Conservation (phyloP, 35 echinoderm and acorn worm genomes). For the Ophiothrix spiculata region DNA sequence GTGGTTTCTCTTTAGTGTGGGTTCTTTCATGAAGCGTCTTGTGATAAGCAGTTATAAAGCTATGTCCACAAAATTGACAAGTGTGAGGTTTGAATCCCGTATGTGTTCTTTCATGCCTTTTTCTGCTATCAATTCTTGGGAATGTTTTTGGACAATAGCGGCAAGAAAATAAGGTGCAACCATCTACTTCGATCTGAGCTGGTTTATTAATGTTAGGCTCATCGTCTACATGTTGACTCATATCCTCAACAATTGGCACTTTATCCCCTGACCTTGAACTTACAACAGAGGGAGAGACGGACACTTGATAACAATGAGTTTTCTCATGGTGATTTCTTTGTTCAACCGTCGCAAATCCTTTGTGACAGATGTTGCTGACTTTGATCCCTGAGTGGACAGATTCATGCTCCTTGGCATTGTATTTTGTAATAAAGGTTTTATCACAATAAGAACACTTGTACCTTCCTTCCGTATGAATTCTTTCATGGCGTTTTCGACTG, state of each 20-base stretch:
- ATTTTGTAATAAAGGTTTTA: not conserved
- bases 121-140: not conserved
- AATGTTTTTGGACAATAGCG: not conserved
- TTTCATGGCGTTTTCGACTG: no score
- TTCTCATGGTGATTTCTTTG: conserved; percentile 1
- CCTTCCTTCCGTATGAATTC: not conserved
- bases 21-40: not conserved
- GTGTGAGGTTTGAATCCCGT: not conserved
- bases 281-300: not conserved
- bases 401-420: not conserved
- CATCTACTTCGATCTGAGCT: not conserved
- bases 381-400: not conserved
- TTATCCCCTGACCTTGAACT: not conserved
- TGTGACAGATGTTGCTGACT: not conserved
- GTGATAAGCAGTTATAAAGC: not conserved
- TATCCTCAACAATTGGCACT: not conserved
- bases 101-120: not conserved
- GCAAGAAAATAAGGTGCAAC: not conserved
- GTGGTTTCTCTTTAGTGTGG: conserved; percentile 16
- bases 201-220: not conserved
- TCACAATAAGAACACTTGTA: not conserved
- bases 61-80: not conserved
- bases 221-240: not conserved
- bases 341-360: not conserved
- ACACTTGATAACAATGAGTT: not conserved